Percentiles rank a stretch among this genome's conserved stretches.
Evolutionary conservation across 1,140 invertebrate species (phyloP).

Genomic region (Protaetia brevitarsis): DNA sequence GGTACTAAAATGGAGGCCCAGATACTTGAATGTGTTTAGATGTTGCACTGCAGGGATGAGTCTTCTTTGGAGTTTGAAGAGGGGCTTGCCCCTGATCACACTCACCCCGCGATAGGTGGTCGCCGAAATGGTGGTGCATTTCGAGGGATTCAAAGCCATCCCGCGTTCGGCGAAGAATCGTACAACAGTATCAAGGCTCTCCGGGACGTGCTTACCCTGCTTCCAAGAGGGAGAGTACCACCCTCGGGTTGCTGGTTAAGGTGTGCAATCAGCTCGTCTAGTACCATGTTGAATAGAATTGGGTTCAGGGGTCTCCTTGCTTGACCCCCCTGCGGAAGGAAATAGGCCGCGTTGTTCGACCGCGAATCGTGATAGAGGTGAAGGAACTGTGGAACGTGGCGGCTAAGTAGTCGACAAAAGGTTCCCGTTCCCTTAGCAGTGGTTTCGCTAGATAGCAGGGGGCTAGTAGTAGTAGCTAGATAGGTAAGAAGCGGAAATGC

Average conservation of each 20-base stretch:
- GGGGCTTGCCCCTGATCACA: background rate
- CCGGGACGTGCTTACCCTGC: conserved; percentile 19
- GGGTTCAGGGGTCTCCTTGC: conserved; percentile 54
- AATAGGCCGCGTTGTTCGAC: no score
- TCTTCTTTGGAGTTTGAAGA: background rate
- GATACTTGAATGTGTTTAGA: conserved; percentile 9
- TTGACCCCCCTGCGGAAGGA: conserved; percentile 52
- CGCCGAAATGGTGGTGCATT: background rate
- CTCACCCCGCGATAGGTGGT: background rate
- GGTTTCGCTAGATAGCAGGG: no score
- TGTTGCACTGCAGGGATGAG: background rate
- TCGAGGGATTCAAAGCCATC: background rate
- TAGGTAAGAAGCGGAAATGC: no score
- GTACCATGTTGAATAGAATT: conserved; percentile 51
- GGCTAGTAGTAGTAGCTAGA: no score
- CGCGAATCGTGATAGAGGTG: no score
- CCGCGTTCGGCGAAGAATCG: background rate
- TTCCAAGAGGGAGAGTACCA: background rate
- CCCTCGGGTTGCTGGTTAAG: background rate
- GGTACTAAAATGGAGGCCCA: background rate
- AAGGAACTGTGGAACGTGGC: no score
- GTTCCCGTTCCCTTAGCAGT: no score
- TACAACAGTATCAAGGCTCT: background rate
- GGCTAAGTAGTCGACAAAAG: no score
- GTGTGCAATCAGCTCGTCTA: conserved; percentile 45